Evolutionary conservation across 2,888 invertebrate genomes (phyloP).

Genomic region (Drosophila helvetica): DNA sequence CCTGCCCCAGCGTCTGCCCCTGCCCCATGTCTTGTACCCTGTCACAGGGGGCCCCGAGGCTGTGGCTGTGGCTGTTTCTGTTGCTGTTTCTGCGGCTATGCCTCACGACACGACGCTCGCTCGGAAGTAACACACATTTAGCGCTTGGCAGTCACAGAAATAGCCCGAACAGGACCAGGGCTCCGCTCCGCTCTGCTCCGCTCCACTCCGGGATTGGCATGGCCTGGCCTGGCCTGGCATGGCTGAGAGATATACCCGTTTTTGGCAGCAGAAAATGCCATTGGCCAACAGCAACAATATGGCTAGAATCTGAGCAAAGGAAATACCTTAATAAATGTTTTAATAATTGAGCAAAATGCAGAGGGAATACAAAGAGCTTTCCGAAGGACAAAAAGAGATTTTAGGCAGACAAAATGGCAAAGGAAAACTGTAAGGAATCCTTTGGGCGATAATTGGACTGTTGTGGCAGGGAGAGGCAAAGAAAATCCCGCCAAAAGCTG

Average conservation of each 20-base stretch:
- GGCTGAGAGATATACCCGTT: conserved; percentile 37
- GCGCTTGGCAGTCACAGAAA: conserved; percentile 73
- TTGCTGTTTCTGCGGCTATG: conserved; percentile 52
- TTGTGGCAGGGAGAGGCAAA: neutral
- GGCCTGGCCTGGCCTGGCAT: conserved; percentile 5
- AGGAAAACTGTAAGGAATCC: neutral
- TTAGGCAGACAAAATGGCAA: too few relatives aligned
- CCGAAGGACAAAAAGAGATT: neutral
- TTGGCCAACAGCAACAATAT: too few relatives aligned
- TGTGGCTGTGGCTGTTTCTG: conserved; percentile 30
- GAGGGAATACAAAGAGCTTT: neutral
- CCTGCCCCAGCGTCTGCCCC: neutral
- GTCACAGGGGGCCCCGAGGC: conserved; percentile 52
- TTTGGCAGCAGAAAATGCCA: too few relatives aligned
- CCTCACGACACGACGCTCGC: conserved; percentile 71
- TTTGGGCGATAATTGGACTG: neutral
- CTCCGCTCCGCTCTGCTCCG: conserved; percentile 15
- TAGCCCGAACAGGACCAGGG: conserved; percentile 38
- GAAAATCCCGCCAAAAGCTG: neutral
- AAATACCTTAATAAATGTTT: conserved; percentile 26
- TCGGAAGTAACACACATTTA: conserved; percentile 80
- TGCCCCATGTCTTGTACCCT: conserved; percentile 64
- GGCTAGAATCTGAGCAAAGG: neutral
- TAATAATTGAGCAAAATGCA: conserved; percentile 30
- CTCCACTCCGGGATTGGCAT: conserved; percentile 38